Conservation (phyloP, 1,140 invertebrate genomes). For the Sitobion miscanthi region DNA sequence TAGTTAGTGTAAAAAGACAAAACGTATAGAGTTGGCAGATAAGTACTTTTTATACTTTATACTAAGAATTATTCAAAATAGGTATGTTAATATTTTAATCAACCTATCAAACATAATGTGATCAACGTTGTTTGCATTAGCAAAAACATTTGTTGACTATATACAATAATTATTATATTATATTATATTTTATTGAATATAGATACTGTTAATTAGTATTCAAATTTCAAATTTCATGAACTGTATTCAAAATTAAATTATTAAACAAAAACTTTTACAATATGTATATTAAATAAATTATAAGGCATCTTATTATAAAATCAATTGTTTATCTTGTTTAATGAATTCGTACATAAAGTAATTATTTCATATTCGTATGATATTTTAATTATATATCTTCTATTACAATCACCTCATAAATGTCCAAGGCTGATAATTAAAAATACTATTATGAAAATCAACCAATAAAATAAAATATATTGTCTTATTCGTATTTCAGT, state of each 20-base stretch:
- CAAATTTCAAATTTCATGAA: too few relatives aligned
- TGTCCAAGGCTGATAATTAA: background rate
- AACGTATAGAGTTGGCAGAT: background rate
- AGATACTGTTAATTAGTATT: background rate
- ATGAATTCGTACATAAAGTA: background rate
- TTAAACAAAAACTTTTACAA: too few relatives aligned
- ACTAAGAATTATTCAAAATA: background rate
- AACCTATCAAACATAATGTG: too few relatives aligned
- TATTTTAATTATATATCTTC: background rate
- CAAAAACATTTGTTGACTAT: background rate
- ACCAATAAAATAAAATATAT: background rate
- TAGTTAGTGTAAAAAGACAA: background rate
- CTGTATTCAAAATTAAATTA: too few relatives aligned
- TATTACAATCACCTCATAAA: background rate
- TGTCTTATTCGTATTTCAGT: background rate
- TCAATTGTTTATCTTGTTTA: background rate
- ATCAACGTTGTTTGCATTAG: too few relatives aligned
- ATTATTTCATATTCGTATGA: background rate
- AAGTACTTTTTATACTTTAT: background rate
- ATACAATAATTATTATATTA: background rate
- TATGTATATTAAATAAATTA: too few relatives aligned
- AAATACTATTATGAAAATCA: slow-evolving; percentile 1
- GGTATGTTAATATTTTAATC: too few relatives aligned
- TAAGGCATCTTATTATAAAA: background rate
- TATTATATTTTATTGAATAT: background rate